A percentile compares a stretch with the other conserved stretches of the same genome.
These are phyloP conservation scores for Pluvialis apricaria DNA, from an alignment of 2,113 vertebrate species.

Conservation along the genomic window DNA sequence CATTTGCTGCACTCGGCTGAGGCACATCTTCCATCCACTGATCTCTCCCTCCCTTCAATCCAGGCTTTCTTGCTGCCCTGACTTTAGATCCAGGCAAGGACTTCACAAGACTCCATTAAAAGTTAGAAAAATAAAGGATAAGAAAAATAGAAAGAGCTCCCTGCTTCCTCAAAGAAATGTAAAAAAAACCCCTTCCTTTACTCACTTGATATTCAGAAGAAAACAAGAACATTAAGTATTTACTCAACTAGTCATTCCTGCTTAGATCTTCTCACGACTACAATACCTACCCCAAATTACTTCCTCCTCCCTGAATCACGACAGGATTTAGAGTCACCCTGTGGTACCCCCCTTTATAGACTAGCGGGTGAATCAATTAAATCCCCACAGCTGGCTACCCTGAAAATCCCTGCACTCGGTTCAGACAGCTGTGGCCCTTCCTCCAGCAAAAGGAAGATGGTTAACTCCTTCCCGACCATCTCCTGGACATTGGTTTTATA, in stretches of 20 bases:
- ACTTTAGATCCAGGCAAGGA: background rate
- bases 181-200: background rate
- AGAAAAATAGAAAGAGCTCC: background rate
- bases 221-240: background rate
- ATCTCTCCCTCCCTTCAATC: background rate
- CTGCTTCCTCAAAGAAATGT: background rate
- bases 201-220: background rate
- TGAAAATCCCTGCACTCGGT: constrained; percentile 40
- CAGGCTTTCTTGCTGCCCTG: background rate
- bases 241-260: background rate
- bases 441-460: background rate
- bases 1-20: background rate
- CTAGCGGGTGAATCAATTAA: constrained; percentile 45
- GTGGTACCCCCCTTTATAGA: background rate
- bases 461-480: constrained; percentile 39
- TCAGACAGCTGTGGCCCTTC: constrained; percentile 54
- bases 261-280: background rate
- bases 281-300: background rate
- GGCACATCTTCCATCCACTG: background rate
- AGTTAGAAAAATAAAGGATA: background rate
- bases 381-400: constrained; percentile 57
- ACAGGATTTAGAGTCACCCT: background rate
- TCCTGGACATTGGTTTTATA: background rate
- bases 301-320: background rate
- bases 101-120: background rate